Percentiles rank a stretch among this genome's conserved stretches.
phyloP scores from a whole-genome alignment of 2,888 invertebrate species.

The Hyalella azteca region DNA sequence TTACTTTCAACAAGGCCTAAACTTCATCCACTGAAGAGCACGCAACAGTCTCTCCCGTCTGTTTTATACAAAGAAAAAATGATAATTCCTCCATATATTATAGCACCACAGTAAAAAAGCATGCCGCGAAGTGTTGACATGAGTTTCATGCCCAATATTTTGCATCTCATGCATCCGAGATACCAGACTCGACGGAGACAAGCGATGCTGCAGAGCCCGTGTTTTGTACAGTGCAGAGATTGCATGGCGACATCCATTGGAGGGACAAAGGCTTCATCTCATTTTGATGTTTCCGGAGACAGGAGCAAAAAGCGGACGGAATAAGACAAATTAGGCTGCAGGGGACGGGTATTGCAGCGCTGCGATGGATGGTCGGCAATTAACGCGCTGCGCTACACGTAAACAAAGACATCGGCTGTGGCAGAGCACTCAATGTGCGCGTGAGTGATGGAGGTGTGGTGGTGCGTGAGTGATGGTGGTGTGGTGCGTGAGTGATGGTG shows the following conservation, averaged over 20 bases:
- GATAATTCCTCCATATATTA: too few relatives aligned
- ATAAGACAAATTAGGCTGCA: conserved; percentile 21
- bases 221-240: too few relatives aligned
- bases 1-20: too few relatives aligned
- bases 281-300: not conserved
- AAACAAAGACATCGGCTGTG: not conserved
- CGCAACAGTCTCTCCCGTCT: too few relatives aligned
- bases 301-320: conserved; percentile 1
- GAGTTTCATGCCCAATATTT: too few relatives aligned
- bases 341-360: conserved; percentile 6
- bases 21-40: too few relatives aligned
- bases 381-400: not conserved
- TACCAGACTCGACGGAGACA: too few relatives aligned
- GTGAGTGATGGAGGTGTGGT: not conserved
- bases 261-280: conserved; percentile 1
- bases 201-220: too few relatives aligned
- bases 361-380: conserved; percentile 26
- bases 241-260: not conserved
- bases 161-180: too few relatives aligned
- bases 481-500: not conserved
- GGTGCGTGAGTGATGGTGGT: not conserved
- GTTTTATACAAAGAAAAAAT: too few relatives aligned
- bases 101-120: too few relatives aligned
- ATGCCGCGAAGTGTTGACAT: too few relatives aligned
- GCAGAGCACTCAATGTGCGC: not conserved